A percentile compares a stretch with the other conserved stretches of the same genome.
Evolutionary conservation across 2,888 invertebrate species (phyloP).

Genomic region (Dioctria rufipes): DNA sequence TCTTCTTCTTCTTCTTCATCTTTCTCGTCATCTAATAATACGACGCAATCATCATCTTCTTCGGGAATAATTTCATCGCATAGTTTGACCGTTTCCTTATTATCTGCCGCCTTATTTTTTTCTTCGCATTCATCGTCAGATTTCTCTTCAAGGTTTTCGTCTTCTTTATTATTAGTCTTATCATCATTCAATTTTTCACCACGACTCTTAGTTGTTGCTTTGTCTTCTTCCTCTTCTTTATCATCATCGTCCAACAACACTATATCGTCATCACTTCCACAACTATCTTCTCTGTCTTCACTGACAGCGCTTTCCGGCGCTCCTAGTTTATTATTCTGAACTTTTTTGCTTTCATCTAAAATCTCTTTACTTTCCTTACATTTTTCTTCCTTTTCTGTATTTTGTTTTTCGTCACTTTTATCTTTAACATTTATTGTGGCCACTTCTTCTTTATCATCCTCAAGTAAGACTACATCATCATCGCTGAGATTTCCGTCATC

Average conservation of each 20-base stretch:
- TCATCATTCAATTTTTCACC: not conserved
- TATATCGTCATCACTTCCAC: constrained; percentile 15
- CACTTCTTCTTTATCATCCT: not conserved
- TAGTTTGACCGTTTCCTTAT: constrained; percentile 45
- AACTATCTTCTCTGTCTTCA: constrained; percentile 1
- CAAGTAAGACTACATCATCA: constrained; percentile 35
- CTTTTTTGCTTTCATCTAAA: not conserved
- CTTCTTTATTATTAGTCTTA: not conserved
- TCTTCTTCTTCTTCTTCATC: not conserved
- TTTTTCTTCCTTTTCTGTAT: not conserved
- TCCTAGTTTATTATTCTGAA: not conserved
- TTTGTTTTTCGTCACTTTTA: constrained; percentile 15
- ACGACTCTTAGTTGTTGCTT: not conserved
- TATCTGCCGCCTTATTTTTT: constrained; percentile 46
- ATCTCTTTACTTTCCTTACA: not conserved
- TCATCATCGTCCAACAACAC: constrained; percentile 29
- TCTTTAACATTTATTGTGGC: constrained; percentile 9
- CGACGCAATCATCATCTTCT: constrained; percentile 37
- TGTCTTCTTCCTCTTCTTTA: constrained; percentile 1
- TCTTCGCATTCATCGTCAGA: constrained; percentile 30
- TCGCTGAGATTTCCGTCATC: constrained; percentile 21
- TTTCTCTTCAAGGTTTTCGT: not conserved
- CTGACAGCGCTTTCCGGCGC: not conserved
- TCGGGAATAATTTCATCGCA: not conserved
- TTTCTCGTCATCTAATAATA: constrained; percentile 23